phyloP scores from a whole-genome alignment of 1,140 invertebrate species.

The Aleiodes sp. region DNA sequence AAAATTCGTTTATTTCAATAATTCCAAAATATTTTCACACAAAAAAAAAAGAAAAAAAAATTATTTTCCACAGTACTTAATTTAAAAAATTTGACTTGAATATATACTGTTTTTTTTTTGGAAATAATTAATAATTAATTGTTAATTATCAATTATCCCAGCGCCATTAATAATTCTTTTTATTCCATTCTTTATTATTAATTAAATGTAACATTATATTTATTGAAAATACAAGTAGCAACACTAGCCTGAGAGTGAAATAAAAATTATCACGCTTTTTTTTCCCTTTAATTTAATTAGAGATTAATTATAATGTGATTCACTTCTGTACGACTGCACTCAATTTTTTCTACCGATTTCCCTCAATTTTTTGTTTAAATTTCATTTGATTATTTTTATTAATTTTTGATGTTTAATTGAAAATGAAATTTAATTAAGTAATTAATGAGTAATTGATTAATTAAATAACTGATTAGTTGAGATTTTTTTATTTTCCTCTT shows the following conservation, averaged over 20 bases:
- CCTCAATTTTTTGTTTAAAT: background rate
- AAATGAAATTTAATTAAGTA: background rate
- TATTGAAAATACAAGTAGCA: slow-evolving; percentile 19
- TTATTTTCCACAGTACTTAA: background rate
- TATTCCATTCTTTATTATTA: background rate
- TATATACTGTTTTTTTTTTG: background rate
- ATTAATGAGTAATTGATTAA: background rate
- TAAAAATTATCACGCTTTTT: slow-evolving; percentile 4
- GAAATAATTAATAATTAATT: background rate
- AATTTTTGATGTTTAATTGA: background rate
- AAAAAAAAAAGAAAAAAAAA: background rate
- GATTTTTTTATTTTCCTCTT: too few relatives aligned
- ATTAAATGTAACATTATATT: slow-evolving; percentile 18
- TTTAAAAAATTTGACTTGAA: too few relatives aligned
- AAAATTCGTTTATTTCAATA: background rate
- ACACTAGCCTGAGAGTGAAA: slow-evolving; percentile 11
- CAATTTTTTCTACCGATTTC: background rate
- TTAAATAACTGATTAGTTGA: too few relatives aligned
- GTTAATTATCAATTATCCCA: background rate
- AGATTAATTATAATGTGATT: background rate
- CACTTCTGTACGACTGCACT: background rate
- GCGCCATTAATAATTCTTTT: background rate
- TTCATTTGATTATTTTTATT: background rate
- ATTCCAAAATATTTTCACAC: too few relatives aligned
- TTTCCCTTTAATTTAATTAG: background rate